A percentile compares a stretch with the other conserved stretches of the same genome.
These are phyloP conservation scores for Cosmia trapezina DNA, from an alignment of 2,888 invertebrate species.

Conservation along the genomic window DNA sequence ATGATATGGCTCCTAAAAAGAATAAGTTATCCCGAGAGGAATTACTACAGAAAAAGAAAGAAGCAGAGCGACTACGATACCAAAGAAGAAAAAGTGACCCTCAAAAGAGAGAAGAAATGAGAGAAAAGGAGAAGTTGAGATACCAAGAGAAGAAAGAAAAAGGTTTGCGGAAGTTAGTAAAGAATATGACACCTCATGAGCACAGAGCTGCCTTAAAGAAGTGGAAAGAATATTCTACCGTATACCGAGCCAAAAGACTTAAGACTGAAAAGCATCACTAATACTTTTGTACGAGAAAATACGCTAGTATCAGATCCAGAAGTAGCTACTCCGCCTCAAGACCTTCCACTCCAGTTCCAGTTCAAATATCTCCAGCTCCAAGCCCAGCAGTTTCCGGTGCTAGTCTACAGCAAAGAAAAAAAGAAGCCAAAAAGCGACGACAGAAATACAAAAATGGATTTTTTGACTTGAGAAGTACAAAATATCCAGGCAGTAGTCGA, in stretches of 20 bases:
- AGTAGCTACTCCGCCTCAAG: too few relatives aligned
- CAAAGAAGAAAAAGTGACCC: constrained; percentile 1
- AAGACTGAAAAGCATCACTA: too few relatives aligned
- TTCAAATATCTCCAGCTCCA: too few relatives aligned
- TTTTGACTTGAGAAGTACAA: too few relatives aligned
- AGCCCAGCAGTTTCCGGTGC: too few relatives aligned
- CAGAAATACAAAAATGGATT: too few relatives aligned
- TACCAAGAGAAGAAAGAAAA: constrained; percentile 5
- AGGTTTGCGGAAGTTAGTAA: background rate
- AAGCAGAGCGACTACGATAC: background rate
- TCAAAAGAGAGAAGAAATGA: constrained; percentile 5
- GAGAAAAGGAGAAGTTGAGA: constrained; percentile 4
- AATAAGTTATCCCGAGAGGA: constrained; percentile 4
- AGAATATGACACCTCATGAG: background rate
- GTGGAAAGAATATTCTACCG: background rate
- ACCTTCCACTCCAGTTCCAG: too few relatives aligned
- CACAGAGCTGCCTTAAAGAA: background rate
- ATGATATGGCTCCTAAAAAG: background rate
- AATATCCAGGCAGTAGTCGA: too few relatives aligned
- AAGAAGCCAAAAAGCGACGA: too few relatives aligned
- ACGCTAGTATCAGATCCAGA: too few relatives aligned
- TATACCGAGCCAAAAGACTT: background rate
- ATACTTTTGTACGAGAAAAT: too few relatives aligned
- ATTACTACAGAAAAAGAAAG: background rate
- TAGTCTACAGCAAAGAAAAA: too few relatives aligned